Percentiles rank a stretch among this genome's conserved stretches.
These are phyloP conservation scores for Galaxea fascicularis DNA, from an alignment of 92 coral and sea anemone species.

Conservation along the genomic window DNA sequence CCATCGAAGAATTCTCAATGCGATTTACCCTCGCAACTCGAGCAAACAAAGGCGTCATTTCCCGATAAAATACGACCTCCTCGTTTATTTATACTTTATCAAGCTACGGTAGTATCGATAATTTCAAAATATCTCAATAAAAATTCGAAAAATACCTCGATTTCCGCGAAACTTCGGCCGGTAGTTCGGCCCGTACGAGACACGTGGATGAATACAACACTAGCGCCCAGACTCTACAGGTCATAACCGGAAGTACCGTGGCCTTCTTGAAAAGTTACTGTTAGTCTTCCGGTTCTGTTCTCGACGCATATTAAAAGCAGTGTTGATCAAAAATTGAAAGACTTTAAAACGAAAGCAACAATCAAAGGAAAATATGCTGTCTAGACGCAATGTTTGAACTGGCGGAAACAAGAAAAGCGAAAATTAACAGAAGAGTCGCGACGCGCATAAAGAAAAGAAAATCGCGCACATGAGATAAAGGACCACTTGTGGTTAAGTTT, in stretches of 20 bases:
- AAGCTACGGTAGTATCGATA: not conserved
- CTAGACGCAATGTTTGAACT: no score
- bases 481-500: no score
- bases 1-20: not conserved
- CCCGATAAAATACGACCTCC: not conserved
- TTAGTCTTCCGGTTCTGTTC: not conserved
- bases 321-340: not conserved
- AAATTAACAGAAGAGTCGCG: no score
- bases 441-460: no score
- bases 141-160: not conserved
- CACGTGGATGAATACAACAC: not conserved
- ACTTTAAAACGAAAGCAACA: not conserved
- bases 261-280: constrained; percentile 22
- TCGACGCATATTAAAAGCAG: no score
- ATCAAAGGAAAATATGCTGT: no score
- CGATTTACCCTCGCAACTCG: not conserved
- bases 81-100: not conserved
- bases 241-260: not conserved
- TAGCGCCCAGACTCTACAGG: constrained; percentile 12
- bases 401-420: no score
- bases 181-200: not conserved
- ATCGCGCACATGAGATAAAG: no score
- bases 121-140: not conserved
- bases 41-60: not conserved
- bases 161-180: not conserved